Evolutionary conservation across 2,113 vertebrate genomes (phyloP).

Genomic region (Thamnaconus septentrionalis): DNA sequence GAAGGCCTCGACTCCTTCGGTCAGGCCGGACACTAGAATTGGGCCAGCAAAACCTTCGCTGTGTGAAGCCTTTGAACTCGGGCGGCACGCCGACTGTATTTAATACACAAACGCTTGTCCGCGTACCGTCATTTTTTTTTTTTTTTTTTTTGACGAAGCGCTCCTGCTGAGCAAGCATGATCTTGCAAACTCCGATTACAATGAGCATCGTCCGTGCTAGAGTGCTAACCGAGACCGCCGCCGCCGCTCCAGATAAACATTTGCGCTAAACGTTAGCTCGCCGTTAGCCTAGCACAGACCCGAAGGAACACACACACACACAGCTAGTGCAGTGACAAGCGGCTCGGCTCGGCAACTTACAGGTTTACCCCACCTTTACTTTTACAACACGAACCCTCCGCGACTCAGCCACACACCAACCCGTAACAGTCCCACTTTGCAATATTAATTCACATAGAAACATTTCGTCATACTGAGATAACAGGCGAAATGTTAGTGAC

Average conservation of each 20-base stretch:
- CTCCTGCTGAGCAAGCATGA: conserved; percentile 18
- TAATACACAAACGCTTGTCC: no score
- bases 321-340: conserved; percentile 36
- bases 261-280: conserved; percentile 48
- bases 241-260: conserved; percentile 33
- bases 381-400: background rate
- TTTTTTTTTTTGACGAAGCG: background rate
- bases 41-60: conserved; percentile 6
- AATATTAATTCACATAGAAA: no score
- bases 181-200: conserved; percentile 25
- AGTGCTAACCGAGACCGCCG: conserved; percentile 33
- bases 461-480: conserved; percentile 2
- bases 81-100: no score
- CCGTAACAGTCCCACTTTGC: no score
- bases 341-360: conserved; percentile 20
- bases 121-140: no score
- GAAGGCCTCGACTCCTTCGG: conserved; percentile 55
- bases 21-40: conserved; percentile 49
- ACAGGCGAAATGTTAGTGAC: conserved; percentile 40
- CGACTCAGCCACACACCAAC: background rate
- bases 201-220: conserved; percentile 22
- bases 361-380: background rate
- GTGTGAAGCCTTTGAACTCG: background rate
- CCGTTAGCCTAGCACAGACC: conserved; percentile 21
- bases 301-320: conserved; percentile 12